phyloP scores from a whole-genome alignment of 2,113 vertebrate species.

The Shinisaurus crocodilurus region DNA sequence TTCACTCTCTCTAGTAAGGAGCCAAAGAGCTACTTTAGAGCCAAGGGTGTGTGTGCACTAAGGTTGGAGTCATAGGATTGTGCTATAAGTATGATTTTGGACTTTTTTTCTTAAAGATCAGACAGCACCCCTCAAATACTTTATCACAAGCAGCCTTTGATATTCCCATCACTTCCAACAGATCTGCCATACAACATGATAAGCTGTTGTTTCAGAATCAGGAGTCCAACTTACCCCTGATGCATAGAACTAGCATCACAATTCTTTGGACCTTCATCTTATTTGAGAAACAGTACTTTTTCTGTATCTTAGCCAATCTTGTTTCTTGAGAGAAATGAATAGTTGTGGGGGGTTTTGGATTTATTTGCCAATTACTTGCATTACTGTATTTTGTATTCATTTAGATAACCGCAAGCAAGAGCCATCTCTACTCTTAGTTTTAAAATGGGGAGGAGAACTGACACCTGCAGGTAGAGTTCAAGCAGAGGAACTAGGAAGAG shows the following conservation, averaged over 20 bases:
- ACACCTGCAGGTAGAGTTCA: slow-evolving; percentile 91
- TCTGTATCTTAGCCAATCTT: background rate
- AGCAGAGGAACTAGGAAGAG: slow-evolving; percentile 90
- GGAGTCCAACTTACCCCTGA: background rate
- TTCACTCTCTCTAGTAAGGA: background rate
- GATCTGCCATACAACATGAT: background rate
- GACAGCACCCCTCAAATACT: background rate
- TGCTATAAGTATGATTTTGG: background rate
- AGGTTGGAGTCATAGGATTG: background rate
- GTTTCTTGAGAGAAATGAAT: background rate
- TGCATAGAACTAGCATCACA: background rate
- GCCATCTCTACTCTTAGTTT: slow-evolving; percentile 87
- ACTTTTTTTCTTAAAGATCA: background rate
- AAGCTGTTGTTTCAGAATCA: background rate
- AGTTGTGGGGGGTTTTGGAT: no score
- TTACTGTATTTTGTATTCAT: slow-evolving; percentile 31
- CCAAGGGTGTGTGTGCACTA: background rate
- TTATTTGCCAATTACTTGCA: background rate
- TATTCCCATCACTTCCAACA: background rate
- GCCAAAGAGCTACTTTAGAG: background rate
- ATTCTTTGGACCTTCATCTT: background rate
- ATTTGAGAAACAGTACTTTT: background rate
- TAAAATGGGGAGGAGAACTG: slow-evolving; percentile 92
- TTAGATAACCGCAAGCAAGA: slow-evolving; percentile 86
- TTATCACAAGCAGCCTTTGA: background rate